Base-by-base conservation (phyloP, 2,888 invertebrate genomes). In the Meganola albula region DNA sequence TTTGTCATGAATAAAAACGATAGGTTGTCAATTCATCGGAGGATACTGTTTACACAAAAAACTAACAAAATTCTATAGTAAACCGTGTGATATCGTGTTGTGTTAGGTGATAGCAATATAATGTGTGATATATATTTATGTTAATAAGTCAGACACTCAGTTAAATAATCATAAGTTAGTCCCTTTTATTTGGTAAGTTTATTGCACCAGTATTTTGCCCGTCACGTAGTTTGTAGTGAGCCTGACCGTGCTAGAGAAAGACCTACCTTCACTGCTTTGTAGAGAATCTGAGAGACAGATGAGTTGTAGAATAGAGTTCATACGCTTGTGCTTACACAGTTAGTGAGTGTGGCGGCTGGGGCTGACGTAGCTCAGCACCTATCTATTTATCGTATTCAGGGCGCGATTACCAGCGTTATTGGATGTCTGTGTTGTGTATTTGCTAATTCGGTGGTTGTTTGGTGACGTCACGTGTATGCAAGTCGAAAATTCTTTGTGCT, bases 21-120 rank as follows among this genome's bases (percentile, higher is more conserved):
- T 65, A 73, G 3, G 56, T 78, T 80, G 82, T 80, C 83, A 82
- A 77, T 74, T 83, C 75, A 71, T 77, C 74, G 70, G 72, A 72
- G 74, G 77, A 67, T 76, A 75, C 77, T 80, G 76, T 78, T 74
- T 77, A 74, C 69, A 69, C 63, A 56, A 58, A 57, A 67, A 63
- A 69, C 58, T 68, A 67, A 53, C 75, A 72, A 83, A 84, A 82
- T 79, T 83, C 42, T 61, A 53, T 40, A 77, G 78, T 82, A 69
- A 71, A 62, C 48, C 54, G 43, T 65, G 69, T 72, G 67, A 58
- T 67, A 65, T 58, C 44, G 71, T 77, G 73, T 66, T 65, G 73
- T 77, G 74, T 58, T 59, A 63, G 58, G 71, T 72, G 66, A 62
- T 67, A 72, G 47, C 54, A 70, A 52, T 74, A 75, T 74, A 75